Percentiles rank a stretch among this genome's conserved stretches.
These are phyloP conservation scores for Oostethus manadensis DNA, from an alignment of 2,113 vertebrate genomes.

Conservation along the genomic window DNA sequence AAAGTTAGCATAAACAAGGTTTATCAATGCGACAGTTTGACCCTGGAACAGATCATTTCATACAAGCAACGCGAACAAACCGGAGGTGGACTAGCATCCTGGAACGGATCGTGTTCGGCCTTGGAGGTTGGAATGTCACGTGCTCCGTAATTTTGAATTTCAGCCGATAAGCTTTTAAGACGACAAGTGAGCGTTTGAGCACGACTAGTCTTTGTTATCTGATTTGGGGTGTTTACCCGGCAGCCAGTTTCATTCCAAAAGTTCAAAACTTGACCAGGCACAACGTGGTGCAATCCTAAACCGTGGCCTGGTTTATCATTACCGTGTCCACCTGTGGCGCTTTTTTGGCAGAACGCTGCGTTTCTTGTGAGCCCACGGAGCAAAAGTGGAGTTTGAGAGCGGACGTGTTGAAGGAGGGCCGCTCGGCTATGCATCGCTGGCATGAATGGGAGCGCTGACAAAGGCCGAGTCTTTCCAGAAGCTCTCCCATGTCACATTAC, in stretches of 20 bases:
- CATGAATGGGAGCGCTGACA: slow-evolving; percentile 18
- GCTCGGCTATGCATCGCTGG: slow-evolving; percentile 10
- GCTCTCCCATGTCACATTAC: background rate
- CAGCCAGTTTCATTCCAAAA: slow-evolving; percentile 3
- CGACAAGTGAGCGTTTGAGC: no score
- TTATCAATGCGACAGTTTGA: no score
- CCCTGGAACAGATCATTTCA: no score
- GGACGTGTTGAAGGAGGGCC: background rate
- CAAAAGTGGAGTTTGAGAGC: slow-evolving; percentile 3
- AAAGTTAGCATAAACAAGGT: no score
- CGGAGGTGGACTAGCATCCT: no score
- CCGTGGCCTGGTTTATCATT: background rate
- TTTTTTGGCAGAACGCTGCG: background rate
- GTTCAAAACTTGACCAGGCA: slow-evolving; percentile 10
- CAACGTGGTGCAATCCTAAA: slow-evolving; percentile 2
- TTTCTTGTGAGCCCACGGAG: background rate
- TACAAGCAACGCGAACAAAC: no score
- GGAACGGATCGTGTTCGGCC: no score
- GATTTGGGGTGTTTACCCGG: slow-evolving; percentile 21
- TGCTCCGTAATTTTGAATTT: no score
- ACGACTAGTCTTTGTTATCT: background rate
- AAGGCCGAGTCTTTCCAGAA: slow-evolving; percentile 9
- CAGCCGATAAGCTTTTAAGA: no score
- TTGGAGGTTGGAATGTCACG: no score
- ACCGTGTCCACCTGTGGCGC: background rate